Base-by-base conservation (phyloP, 2,888 invertebrate genomes). In the Limnephilus rhombicus region DNA sequence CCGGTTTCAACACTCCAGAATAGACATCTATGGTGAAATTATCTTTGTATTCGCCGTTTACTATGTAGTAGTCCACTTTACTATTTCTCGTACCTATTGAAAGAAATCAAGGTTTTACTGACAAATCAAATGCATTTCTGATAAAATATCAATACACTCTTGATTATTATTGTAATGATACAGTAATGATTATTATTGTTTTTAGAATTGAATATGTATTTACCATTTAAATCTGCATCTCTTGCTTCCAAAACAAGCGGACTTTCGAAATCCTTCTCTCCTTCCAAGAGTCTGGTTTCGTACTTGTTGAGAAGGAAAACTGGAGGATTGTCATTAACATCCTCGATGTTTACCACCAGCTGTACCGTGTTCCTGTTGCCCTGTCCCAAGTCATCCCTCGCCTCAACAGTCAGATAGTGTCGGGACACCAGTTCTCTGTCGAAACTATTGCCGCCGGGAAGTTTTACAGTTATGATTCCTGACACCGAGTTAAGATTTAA, bases 281-380 rank as follows among this genome's bases (percentile, higher is more conserved):
- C 99, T 95, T 99, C 99, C 94, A 98, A 94, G 4, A 99, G 95
- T 83, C 98, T 97, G 0, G 98, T 98, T 94, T 98, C 98, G 94
- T 99, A 99, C 94, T 97, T 97, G 92, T 97, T 97, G 93, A 98
- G 98, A 1, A 97, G 95, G 95, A 99, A 99, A 94, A 97, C 96
- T 0, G 99, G 99, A 0, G 98, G 97, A 94, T 99, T 99, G 94
- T 99, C 99, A 94, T 99, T 99, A 0, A 98, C 97, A 95, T 99
- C 99, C 94, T 97, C 97, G 82, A 99, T 97, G 94, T 98, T 98
- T 9, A 99, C 97, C 9, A 98, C 97, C 24, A 99, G 95, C 94
- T 98, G 98, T 0, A 97, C 98, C 0, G 98, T 98, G 94, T 98
- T 98, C 90, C 98, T 97, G 95, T 98, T 98, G 89, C 98, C 98